phyloP scores from a whole-genome alignment of 2,888 invertebrate genomes.

The Argyresthia albistria region DNA sequence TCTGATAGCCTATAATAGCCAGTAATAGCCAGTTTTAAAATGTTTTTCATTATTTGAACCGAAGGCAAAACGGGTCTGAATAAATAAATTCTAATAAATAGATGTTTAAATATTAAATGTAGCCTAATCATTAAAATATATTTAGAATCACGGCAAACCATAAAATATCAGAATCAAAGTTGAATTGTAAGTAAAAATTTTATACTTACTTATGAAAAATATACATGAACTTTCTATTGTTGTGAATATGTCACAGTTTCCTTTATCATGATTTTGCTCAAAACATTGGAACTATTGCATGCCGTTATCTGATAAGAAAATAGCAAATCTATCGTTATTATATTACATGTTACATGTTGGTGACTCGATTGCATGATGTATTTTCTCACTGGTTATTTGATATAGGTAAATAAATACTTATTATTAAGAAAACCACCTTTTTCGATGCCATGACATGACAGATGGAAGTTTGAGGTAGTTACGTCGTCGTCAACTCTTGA shows the following conservation, averaged over 20 bases:
- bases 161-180: conserved; percentile 24
- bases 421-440: no score
- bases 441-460: no score
- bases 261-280: conserved; percentile 44
- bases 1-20: no score
- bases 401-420: no score
- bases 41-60: neutral
- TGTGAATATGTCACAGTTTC: conserved; percentile 16
- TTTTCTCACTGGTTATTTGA: no score
- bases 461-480: no score
- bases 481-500: no score
- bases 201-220: conserved; percentile 38
- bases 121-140: conserved; percentile 35
- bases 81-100: conserved; percentile 24
- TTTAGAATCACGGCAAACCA: conserved; percentile 30
- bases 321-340: no score
- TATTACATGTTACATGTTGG: neutral
- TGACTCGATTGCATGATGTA: no score
- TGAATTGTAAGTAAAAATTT: conserved; percentile 43
- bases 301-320: neutral
- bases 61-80: neutral
- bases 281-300: conserved; percentile 18
- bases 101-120: conserved; percentile 33
- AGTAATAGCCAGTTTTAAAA: no score
- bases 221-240: conserved; percentile 21